These are phyloP conservation scores for Melieria omissa DNA, from an alignment of 2,888 invertebrate species.

Conservation along the genomic window DNA sequence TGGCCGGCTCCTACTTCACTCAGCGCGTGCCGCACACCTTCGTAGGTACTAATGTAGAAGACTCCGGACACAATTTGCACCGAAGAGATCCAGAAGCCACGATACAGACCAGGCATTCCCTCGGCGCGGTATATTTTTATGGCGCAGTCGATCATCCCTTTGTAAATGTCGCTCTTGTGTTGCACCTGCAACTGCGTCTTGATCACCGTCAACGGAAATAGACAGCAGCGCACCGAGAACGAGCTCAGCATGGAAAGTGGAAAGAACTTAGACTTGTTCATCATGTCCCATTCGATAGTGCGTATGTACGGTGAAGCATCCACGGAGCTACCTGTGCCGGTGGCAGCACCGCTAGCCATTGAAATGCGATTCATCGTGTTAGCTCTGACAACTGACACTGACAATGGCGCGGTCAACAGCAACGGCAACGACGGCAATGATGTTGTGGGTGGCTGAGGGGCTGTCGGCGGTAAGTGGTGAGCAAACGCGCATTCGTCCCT, in stretches of 20 bases:
- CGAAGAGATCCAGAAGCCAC: slow-evolving; percentile 95
- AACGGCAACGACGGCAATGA: background rate
- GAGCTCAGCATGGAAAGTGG: slow-evolving; percentile 89
- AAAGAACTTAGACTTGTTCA: slow-evolving; percentile 95
- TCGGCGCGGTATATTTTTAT: slow-evolving; percentile 86
- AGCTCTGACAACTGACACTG: slow-evolving; percentile 19
- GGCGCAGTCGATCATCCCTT: slow-evolving; percentile 89
- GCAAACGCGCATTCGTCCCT: no score
- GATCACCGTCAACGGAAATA: slow-evolving; percentile 93
- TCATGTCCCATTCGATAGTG: slow-evolving; percentile 97
- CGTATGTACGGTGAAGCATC: slow-evolving; percentile 71
- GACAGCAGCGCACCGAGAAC: slow-evolving; percentile 72
- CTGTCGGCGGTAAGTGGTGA: no score
- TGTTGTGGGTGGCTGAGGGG: no score
- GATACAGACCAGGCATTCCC: slow-evolving; percentile 87
- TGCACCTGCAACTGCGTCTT: slow-evolving; percentile 92
- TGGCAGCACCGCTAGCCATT: slow-evolving; percentile 46
- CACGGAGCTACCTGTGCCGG: slow-evolving; percentile 45
- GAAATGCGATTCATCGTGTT: slow-evolving; percentile 44
- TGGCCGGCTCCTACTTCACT: slow-evolving; percentile 68
- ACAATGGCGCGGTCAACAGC: background rate
- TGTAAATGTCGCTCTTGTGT: slow-evolving; percentile 83
- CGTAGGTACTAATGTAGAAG: slow-evolving; percentile 94
- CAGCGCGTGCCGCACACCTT: slow-evolving; percentile 85
- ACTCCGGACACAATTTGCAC: slow-evolving; percentile 87